These are phyloP conservation scores for Hippoglossus stenolepis DNA, from an alignment of 2,113 vertebrate species.

Conservation along the genomic window DNA sequence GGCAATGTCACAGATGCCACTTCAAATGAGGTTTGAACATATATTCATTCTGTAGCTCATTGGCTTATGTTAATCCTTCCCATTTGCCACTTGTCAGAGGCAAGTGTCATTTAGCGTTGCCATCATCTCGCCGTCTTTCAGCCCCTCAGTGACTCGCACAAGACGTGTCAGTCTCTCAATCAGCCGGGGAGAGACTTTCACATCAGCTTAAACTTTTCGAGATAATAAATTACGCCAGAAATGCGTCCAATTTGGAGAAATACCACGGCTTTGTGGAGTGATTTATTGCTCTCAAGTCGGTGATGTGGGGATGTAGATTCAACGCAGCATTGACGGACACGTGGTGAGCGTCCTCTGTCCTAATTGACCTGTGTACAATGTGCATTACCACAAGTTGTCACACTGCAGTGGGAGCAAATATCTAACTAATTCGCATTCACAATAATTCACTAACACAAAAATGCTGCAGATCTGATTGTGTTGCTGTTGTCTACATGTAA, in stretches of 20 bases:
- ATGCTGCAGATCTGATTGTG: too few relatives aligned
- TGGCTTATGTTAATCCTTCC: constrained; percentile 80
- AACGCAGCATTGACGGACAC: constrained; percentile 19
- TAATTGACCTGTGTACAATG: background rate
- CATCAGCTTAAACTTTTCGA: constrained; percentile 75
- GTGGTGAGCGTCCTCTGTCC: background rate
- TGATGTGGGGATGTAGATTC: constrained; percentile 22
- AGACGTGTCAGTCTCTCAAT: constrained; percentile 77
- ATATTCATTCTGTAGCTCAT: constrained; percentile 78
- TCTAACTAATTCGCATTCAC: too few relatives aligned
- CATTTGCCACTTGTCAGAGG: constrained; percentile 79
- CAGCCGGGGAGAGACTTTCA: constrained; percentile 57
- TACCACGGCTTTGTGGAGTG: constrained; percentile 52
- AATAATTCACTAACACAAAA: too few relatives aligned
- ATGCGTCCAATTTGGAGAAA: constrained; percentile 72
- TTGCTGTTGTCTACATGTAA: too few relatives aligned
- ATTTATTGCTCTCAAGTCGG: constrained; percentile 66
- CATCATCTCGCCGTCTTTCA: constrained; percentile 55
- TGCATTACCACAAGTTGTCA: background rate
- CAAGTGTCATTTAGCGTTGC: constrained; percentile 69
- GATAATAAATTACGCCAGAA: constrained; percentile 77
- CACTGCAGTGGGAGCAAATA: too few relatives aligned
- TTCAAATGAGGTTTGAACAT: constrained; percentile 82
- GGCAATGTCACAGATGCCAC: constrained; percentile 79
- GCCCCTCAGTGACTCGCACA: constrained; percentile 63